A percentile compares a stretch with the other conserved stretches of the same genome.
Evolutionary conservation across 2,113 vertebrate genomes (phyloP).

Genomic region (Sardina pilchardus): DNA sequence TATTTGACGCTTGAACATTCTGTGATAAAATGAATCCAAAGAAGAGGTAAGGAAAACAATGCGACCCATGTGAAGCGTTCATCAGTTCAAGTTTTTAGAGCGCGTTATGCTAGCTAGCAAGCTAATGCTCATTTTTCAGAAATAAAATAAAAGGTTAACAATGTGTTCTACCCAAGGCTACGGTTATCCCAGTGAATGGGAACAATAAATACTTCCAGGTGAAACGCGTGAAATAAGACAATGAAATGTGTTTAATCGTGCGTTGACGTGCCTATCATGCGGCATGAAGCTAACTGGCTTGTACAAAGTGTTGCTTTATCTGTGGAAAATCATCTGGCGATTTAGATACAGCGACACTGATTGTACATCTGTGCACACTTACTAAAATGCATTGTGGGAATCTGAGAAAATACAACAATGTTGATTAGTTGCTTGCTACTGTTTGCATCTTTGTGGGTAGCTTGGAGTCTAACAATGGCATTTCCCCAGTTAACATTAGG

Average conservation of each 20-base stretch:
- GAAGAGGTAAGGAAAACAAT: constrained; percentile 58
- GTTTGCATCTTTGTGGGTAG: too few relatives aligned
- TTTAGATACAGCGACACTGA: neutral
- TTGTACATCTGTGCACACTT: too few relatives aligned
- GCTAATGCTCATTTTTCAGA: neutral
- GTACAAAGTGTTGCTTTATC: neutral
- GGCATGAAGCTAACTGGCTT: neutral
- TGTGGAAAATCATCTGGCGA: neutral
- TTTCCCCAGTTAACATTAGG: too few relatives aligned
- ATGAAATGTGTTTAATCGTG: neutral
- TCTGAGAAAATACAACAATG: too few relatives aligned
- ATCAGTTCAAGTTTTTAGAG: neutral
- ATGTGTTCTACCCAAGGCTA: neutral
- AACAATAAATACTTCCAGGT: neutral
- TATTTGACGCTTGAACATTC: constrained; percentile 44
- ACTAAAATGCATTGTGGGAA: too few relatives aligned
- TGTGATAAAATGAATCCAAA: constrained; percentile 56
- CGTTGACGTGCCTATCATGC: neutral
- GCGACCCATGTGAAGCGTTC: neutral
- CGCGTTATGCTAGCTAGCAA: neutral
- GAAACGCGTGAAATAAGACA: neutral
- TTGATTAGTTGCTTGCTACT: too few relatives aligned
- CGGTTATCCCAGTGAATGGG: neutral
- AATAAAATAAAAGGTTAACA: neutral
- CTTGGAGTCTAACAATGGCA: too few relatives aligned